Evolutionary conservation across 1,140 invertebrate species (phyloP).

Genomic region (Sogatella furcifera): DNA sequence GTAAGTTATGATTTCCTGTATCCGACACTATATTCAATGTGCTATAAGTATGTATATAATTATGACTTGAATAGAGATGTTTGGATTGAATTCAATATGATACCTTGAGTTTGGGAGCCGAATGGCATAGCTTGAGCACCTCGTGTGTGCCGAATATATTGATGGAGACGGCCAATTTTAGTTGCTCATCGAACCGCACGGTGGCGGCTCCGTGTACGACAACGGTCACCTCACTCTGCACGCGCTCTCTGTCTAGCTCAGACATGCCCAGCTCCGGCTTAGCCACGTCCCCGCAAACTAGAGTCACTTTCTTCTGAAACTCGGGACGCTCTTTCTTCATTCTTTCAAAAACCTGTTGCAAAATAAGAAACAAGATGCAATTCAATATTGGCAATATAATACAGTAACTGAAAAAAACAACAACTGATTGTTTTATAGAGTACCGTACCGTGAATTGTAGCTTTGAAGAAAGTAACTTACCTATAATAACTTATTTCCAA

Average conservation of each 20-base stretch:
- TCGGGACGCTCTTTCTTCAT: too few species aligned
- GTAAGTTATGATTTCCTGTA: too few species aligned
- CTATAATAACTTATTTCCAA: too few species aligned
- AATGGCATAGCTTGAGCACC: slow-evolving; percentile 33
- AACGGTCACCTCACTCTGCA: slow-evolving; percentile 49
- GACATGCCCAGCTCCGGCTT: slow-evolving; percentile 38
- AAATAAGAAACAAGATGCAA: neutral
- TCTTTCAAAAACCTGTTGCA: neutral
- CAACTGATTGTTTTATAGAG: too few species aligned
- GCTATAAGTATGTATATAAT: too few species aligned
- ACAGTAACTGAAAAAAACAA: too few species aligned
- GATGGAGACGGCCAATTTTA: slow-evolving; percentile 49
- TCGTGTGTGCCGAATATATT: slow-evolving; percentile 57
- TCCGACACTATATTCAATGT: too few species aligned
- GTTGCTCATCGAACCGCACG: slow-evolving; percentile 56
- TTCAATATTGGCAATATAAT: neutral
- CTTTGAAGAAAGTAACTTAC: too few species aligned
- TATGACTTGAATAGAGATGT: too few species aligned
- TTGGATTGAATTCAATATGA: too few species aligned
- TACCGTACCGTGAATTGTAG: too few species aligned
- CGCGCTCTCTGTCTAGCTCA: slow-evolving; percentile 30
- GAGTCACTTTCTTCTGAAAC: slow-evolving; percentile 15
- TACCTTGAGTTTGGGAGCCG: too few species aligned
- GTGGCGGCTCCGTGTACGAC: slow-evolving; percentile 59
- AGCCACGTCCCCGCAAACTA: slow-evolving; percentile 43